These are phyloP conservation scores for Cervus canadensis DNA, from an alignment of 2,113 vertebrate species.

Conservation along the genomic window DNA sequence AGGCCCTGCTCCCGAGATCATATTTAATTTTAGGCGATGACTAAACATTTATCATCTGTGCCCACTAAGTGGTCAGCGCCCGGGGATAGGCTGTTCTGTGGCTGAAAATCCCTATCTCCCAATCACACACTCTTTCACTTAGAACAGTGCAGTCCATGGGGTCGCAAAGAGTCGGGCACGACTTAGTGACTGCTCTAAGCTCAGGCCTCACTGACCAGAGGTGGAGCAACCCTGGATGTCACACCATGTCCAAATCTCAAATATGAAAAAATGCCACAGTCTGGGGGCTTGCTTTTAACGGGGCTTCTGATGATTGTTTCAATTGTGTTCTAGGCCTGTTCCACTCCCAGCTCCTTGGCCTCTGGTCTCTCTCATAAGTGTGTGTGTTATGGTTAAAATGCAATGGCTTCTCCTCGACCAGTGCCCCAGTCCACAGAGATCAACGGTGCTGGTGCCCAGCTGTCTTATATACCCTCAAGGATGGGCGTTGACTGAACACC, in stretches of 20 bases:
- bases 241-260: not conserved
- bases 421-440: not conserved
- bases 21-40: not conserved
- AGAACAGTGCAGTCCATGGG: not conserved
- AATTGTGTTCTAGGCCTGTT: not conserved
- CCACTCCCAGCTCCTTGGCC: not conserved
- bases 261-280: not conserved
- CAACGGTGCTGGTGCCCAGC: not conserved
- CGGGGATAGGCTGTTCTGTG: rapidly evolving
- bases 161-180: not conserved
- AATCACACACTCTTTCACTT: not conserved
- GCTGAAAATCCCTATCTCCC: not conserved
- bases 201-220: rapidly evolving
- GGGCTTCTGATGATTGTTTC: no score
- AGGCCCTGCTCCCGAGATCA: not conserved
- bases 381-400: not conserved
- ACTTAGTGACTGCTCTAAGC: not conserved
- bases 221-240: no score
- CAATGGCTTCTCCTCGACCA: rapidly evolving
- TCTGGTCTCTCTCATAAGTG: not conserved
- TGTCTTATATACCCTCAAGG: not conserved
- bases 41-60: not conserved
- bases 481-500: not conserved
- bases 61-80: not conserved
- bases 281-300: rapidly evolving